Base-by-base conservation (phyloP, 2,113 vertebrate species). In the Leptobrachium ailaonicum region DNA sequence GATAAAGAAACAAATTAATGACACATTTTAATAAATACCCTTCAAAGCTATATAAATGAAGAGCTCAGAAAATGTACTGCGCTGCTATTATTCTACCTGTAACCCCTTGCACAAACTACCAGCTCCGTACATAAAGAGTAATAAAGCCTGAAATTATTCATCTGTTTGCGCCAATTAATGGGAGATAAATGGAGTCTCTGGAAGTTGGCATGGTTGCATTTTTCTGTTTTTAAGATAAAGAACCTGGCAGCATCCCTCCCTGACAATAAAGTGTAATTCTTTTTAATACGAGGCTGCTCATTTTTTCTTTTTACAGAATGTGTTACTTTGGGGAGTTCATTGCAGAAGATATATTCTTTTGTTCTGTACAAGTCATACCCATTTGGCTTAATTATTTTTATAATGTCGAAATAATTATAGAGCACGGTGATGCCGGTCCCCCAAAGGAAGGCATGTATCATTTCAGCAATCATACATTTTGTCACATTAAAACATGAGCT, bases 351-450 rank as follows among this genome's bases (percentile, higher is more conserved):
- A 75, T 62, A 75, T 81, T 54, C 20, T 74, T 60, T 80, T 81
- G 64, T 81, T 75, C 79, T 41, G 41, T 20, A 40, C 50, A 20
- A 75, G 53, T 69, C 79, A 75, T 75, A 81, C 20, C 66, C 71
- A 69, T 75, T 75, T 41, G 71, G 54, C 54, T 75, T 81, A 69
- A 81, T 81, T 81, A 75, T 81, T 81, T 69, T 81, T 75, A 60
- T 81, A 81, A 75, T 81, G 56, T 73, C 40, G 32, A 81, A 81
- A 75, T 81, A 81, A 81, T 81, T 81, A 60, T 74, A 60, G 72
- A 75, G 69, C 64, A 69, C 45, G 20, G 63, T 10, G 53, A 80
- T 80, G 71, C 62, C 63, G 63, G 45, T 69, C 53, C 64, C 47
- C 58, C 54, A 41, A 56, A 58, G 63, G 63, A 68, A 75, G 72